Evolutionary conservation across 2,797 vertebrate species (phyloP).

Genomic region (Xyrichtys novacula): DNA sequence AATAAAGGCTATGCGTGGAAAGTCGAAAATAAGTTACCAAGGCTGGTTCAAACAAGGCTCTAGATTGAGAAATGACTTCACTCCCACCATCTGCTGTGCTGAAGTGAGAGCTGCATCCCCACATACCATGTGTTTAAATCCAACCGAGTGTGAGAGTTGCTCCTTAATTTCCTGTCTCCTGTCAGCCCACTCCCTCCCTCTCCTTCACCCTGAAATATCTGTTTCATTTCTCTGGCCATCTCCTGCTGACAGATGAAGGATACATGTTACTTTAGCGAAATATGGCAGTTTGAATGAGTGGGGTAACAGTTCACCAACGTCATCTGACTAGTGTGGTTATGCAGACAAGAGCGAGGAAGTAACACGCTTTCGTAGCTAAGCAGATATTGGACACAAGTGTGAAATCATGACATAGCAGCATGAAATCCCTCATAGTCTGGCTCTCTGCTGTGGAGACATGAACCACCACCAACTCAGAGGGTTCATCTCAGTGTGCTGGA

Average conservation of each 20-base stretch:
- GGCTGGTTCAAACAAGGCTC: conserved; percentile 31
- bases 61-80: conserved; percentile 28
- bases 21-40: conserved; percentile 4
- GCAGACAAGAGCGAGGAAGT: conserved; percentile 20
- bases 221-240: conserved; percentile 39
- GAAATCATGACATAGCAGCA: conserved; percentile 43
- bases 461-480: neutral
- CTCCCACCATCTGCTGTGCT: conserved; percentile 53
- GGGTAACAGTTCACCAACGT: conserved; percentile 12
- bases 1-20: neutral
- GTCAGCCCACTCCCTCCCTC: conserved; percentile 16
- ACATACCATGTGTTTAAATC: conserved; percentile 55
- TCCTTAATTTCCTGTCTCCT: conserved; percentile 55
- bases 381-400: conserved; percentile 38
- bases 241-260: conserved; percentile 53
- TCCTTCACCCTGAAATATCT: conserved; percentile 38
- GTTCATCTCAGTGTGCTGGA: conserved; percentile 13
- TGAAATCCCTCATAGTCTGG: conserved; percentile 40
- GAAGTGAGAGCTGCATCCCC: conserved; percentile 45
- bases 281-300: conserved; percentile 47
- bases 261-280: conserved; percentile 38
- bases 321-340: neutral
- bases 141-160: conserved; percentile 47
- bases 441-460: conserved; percentile 7
- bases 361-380: conserved; percentile 34